A percentile compares a stretch with the other conserved stretches of the same genome.
Conservation (phyloP, 2,113 vertebrate species). For the Sceloporus tristichus region DNA sequence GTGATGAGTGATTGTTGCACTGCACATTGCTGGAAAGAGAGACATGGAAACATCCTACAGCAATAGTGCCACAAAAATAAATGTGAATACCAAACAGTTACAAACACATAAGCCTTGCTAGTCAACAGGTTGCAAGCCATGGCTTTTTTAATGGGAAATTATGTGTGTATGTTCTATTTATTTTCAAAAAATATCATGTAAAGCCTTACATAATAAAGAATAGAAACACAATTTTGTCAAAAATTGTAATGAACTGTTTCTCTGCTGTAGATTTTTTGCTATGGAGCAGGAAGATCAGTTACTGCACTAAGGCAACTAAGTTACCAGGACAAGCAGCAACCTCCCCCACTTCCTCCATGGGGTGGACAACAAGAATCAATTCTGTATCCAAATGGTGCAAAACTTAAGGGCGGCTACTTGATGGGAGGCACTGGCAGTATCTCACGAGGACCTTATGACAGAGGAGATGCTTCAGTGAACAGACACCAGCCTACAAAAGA, state of each 20-base stretch:
- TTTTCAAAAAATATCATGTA: background rate
- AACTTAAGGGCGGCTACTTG: conserved; percentile 10
- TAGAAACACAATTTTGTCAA: background rate
- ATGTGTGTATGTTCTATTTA: background rate
- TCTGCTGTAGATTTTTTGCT: conserved; percentile 74
- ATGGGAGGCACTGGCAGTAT: rapidly evolving
- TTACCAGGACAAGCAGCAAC: conserved; percentile 45
- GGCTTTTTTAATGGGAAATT: too few relatives aligned
- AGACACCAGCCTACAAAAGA: conserved; percentile 11
- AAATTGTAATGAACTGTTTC: background rate
- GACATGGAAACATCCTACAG: too few relatives aligned
- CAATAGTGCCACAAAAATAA: too few relatives aligned
- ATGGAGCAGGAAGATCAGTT: conserved; percentile 76
- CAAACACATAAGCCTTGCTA: too few relatives aligned
- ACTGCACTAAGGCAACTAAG: conserved; percentile 58
- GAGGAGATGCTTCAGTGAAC: conserved; percentile 64
- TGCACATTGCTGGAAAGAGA: too few relatives aligned
- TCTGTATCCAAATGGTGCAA: conserved; percentile 43
- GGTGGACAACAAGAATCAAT: conserved; percentile 4
- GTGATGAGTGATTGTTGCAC: too few relatives aligned
- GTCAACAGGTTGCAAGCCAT: too few relatives aligned
- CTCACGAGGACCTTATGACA: conserved; percentile 43
- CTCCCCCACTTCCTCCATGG: background rate
- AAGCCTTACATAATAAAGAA: background rate
- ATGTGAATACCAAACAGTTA: too few relatives aligned